Evolutionary conservation across 2,797 vertebrate genomes (phyloP).

Genomic region (Sciaenops ocellatus): DNA sequence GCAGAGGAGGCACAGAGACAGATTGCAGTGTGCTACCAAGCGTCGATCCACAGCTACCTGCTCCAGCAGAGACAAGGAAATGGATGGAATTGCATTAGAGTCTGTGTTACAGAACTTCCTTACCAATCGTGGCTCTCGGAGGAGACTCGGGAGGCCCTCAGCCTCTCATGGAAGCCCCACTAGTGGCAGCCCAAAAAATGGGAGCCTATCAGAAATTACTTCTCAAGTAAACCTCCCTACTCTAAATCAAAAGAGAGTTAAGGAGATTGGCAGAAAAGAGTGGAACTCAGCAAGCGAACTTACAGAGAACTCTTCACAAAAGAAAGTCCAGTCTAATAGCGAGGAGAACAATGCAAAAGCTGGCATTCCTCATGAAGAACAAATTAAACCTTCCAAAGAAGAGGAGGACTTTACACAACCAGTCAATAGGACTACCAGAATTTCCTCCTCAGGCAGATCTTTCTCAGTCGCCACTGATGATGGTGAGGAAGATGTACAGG

Average conservation of each 20-base stretch:
- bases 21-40: constrained; percentile 72
- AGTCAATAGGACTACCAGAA: constrained; percentile 17
- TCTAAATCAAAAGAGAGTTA: constrained; percentile 19
- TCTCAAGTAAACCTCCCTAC: constrained; percentile 49
- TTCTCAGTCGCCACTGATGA: constrained; percentile 50
- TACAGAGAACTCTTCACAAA: constrained; percentile 13
- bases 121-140: constrained; percentile 56
- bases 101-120: constrained; percentile 80
- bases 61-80: constrained; percentile 84
- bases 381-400: constrained; percentile 13
- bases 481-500: constrained; percentile 67
- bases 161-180: constrained; percentile 61
- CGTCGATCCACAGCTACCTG: constrained; percentile 88
- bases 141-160: constrained; percentile 63
- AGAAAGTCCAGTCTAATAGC: neutral
- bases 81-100: constrained; percentile 83
- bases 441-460: constrained; percentile 42
- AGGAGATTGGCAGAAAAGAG: constrained; percentile 62
- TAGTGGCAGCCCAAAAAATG: constrained; percentile 54
- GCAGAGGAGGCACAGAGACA: constrained; percentile 78
- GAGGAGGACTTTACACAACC: constrained; percentile 17
- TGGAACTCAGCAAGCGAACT: constrained; percentile 73
- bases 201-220: constrained; percentile 72
- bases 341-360: constrained; percentile 21
- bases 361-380: constrained; percentile 17